Conservation (phyloP, 2,888 invertebrate species). For the Drosophila paramelanica region DNA sequence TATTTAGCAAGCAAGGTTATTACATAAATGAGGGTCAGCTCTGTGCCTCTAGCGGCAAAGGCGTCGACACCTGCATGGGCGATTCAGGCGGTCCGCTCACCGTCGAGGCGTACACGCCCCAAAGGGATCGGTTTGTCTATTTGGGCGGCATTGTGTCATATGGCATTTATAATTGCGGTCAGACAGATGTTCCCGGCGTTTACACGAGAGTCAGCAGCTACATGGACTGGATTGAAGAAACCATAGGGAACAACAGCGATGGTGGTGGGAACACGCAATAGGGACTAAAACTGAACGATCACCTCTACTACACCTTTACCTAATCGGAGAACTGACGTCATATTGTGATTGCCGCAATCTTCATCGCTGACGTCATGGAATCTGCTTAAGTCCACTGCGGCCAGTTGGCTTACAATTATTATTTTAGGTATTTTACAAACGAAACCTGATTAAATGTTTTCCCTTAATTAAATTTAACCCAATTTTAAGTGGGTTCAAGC, state of each 20-base stretch:
- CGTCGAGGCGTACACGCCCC: slow-evolving; percentile 33
- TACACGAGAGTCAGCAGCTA: slow-evolving; percentile 60
- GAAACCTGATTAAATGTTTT: too few species aligned
- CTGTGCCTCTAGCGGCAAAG: slow-evolving; percentile 56
- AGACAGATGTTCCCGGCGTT: slow-evolving; percentile 47
- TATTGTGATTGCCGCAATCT: too few species aligned
- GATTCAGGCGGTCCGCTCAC: slow-evolving; percentile 88
- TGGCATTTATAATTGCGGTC: slow-evolving; percentile 46
- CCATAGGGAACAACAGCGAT: slow-evolving; percentile 41
- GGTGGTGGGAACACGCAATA: not conserved
- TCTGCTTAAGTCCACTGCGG: too few species aligned
- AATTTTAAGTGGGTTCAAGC: too few species aligned
- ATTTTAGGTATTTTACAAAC: too few species aligned
- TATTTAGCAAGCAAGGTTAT: slow-evolving; percentile 2
- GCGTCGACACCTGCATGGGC: slow-evolving; percentile 86
- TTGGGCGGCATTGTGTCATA: slow-evolving; percentile 62
- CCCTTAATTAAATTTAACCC: too few species aligned
- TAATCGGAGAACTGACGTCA: slow-evolving; percentile 1
- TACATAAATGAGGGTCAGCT: slow-evolving; percentile 39
- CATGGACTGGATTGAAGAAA: slow-evolving; percentile 58
- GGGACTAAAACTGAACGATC: not conserved
- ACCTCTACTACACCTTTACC: not conserved
- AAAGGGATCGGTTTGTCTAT: slow-evolving; percentile 46
- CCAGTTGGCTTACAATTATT: too few species aligned
- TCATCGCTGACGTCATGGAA: too few species aligned